These are phyloP conservation scores for Nibea coibor DNA, from an alignment of 2,113 vertebrate genomes.

Conservation along the genomic window DNA sequence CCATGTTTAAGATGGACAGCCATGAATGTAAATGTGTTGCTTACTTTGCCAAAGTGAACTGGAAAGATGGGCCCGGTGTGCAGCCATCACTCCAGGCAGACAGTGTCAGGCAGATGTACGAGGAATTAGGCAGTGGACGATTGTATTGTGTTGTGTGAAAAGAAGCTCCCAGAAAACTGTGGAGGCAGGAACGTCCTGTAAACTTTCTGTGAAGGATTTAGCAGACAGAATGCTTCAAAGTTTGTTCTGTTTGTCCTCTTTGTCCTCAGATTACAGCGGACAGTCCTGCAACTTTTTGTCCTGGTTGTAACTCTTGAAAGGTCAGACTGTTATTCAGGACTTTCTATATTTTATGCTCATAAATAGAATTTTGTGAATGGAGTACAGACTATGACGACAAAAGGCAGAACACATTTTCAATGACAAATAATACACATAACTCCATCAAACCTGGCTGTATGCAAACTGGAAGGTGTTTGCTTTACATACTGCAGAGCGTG, in stretches of 20 bases:
- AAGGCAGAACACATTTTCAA: not conserved
- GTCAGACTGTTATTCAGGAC: too few species aligned
- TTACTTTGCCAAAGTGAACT: constrained; percentile 26
- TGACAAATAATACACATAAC: not conserved
- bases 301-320: too few species aligned
- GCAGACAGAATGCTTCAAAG: not conserved
- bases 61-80: constrained; percentile 1
- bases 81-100: constrained; percentile 36
- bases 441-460: not conserved
- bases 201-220: not conserved
- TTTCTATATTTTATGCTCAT: too few species aligned
- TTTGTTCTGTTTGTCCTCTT: not conserved
- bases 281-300: too few species aligned
- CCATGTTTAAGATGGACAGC: not conserved
- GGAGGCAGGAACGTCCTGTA: not conserved
- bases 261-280: not conserved
- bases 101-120: constrained; percentile 14
- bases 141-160: not conserved
- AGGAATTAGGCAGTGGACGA: constrained; percentile 1
- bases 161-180: not conserved
- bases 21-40: constrained; percentile 21
- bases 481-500: not conserved
- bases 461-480: not conserved
- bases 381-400: not conserved
- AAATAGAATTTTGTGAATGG: not conserved